Conservation (phyloP, 2,888 invertebrate species). For the Pycnomerus fuliginosus region DNA sequence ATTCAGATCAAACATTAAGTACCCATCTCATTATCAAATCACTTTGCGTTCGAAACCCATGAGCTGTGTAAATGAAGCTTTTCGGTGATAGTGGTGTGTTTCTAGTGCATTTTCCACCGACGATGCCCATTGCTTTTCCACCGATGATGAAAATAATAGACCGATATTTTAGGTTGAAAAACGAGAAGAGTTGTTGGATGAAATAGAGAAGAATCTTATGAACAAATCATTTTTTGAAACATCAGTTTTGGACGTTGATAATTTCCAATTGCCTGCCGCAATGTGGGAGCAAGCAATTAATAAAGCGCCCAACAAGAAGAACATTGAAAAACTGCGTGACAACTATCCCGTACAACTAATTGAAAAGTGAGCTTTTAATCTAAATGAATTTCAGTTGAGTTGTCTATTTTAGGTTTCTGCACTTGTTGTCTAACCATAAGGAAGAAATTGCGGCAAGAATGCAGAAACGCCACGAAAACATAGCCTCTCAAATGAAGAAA, state of each 20-base stretch:
- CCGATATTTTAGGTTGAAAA: slow-evolving; percentile 37
- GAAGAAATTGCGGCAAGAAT: slow-evolving; percentile 48
- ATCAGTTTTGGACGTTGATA: slow-evolving; percentile 41
- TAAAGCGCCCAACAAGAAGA: slow-evolving; percentile 42
- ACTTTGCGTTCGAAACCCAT: too few species aligned
- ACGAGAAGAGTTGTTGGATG: slow-evolving; percentile 48
- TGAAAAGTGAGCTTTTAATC: slow-evolving; percentile 38
- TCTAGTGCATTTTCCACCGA: too few species aligned
- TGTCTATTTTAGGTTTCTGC: slow-evolving; percentile 39
- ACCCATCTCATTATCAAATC: too few species aligned
- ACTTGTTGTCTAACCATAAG: slow-evolving; percentile 44
- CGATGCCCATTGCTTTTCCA: too few species aligned
- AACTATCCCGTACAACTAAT: slow-evolving; percentile 44
- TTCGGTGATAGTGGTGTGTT: too few species aligned
- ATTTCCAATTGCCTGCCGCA: slow-evolving; percentile 42
- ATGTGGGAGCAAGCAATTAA: slow-evolving; percentile 52
- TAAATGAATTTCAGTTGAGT: neutral
- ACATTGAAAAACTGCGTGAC: slow-evolving; percentile 39
- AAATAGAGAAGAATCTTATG: slow-evolving; percentile 43
- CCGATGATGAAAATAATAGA: too few species aligned
- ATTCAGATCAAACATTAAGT: too few species aligned
- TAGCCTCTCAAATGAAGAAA: slow-evolving; percentile 49
- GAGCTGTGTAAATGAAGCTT: too few species aligned
- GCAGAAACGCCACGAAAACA: slow-evolving; percentile 48
- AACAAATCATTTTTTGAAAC: slow-evolving; percentile 45